Conservation (phyloP, 2,888 invertebrate species). For the Volucella inflata region DNA sequence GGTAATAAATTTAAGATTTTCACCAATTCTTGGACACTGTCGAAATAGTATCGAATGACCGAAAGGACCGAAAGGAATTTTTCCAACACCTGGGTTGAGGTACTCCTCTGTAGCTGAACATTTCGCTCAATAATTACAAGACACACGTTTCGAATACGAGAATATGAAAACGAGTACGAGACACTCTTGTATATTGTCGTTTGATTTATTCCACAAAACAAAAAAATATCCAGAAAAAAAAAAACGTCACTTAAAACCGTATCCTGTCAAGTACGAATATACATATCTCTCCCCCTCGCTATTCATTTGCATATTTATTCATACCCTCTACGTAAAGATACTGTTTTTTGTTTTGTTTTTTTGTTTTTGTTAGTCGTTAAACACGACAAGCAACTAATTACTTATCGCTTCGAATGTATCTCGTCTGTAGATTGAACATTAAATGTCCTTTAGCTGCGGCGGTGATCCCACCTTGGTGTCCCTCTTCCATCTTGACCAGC, state of each 20-base stretch:
- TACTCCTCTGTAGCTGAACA: slow-evolving; percentile 5
- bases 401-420: slow-evolving; percentile 76
- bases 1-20: slow-evolving; percentile 55
- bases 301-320: slow-evolving; percentile 63
- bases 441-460: slow-evolving; percentile 68
- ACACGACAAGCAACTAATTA: slow-evolving; percentile 75
- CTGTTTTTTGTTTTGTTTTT: neutral
- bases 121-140: slow-evolving; percentile 67
- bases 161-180: too few relatives aligned
- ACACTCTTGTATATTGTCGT: slow-evolving; percentile 51
- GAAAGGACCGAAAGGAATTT: slow-evolving; percentile 58
- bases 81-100: slow-evolving; percentile 32
- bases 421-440: slow-evolving; percentile 71
- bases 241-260: slow-evolving; percentile 22
- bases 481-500: slow-evolving; percentile 29
- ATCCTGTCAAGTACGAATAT: slow-evolving; percentile 53
- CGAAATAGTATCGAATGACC: slow-evolving; percentile 54
- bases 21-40: slow-evolving; percentile 17
- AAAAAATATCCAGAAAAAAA: slow-evolving; percentile 28
- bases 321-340: slow-evolving; percentile 6
- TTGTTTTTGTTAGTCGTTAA: slow-evolving; percentile 60
- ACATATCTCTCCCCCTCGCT: slow-evolving; percentile 70
- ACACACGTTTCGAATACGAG: neutral
- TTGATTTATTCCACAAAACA: slow-evolving; percentile 59
- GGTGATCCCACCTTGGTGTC: slow-evolving; percentile 25